Percentiles rank a stretch among this genome's conserved stretches.
Evolutionary conservation across 2,888 invertebrate genomes (phyloP).

Genomic region (Leptopilina myrica): DNA sequence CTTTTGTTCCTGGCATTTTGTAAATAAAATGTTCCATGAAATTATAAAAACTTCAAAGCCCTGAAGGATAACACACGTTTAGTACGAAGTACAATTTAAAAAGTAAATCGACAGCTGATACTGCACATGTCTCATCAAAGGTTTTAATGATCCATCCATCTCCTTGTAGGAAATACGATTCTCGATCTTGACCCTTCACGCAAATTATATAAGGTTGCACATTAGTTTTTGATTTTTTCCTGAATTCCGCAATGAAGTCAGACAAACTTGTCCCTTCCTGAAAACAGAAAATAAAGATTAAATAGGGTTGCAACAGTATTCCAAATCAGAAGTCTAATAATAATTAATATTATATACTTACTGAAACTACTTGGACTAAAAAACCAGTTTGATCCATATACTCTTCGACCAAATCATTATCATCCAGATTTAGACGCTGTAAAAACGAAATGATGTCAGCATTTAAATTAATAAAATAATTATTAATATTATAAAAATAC

Average conservation of each 20-base stretch:
- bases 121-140: not conserved
- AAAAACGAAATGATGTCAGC: not conserved
- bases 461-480: not conserved
- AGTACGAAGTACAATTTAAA: conserved; percentile 31
- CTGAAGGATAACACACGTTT: conserved; percentile 24
- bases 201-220: conserved; percentile 6
- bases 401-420: not conserved
- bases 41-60: not conserved
- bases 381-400: not conserved
- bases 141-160: conserved; percentile 37
- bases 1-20: not conserved
- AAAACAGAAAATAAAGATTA: not conserved
- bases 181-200: not conserved
- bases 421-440: not conserved
- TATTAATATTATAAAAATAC: too few species aligned
- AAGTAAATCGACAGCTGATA: conserved; percentile 34
- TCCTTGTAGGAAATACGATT: conserved; percentile 25
- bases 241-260: not conserved
- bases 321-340: not conserved
- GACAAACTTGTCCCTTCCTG: not conserved
- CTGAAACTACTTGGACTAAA: not conserved
- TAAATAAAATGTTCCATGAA: not conserved
- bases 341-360: not conserved
- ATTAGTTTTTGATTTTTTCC: not conserved
- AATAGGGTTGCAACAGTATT: not conserved